Conservation (phyloP, 2,113 vertebrate species). For the Donacobius atricapilla region DNA sequence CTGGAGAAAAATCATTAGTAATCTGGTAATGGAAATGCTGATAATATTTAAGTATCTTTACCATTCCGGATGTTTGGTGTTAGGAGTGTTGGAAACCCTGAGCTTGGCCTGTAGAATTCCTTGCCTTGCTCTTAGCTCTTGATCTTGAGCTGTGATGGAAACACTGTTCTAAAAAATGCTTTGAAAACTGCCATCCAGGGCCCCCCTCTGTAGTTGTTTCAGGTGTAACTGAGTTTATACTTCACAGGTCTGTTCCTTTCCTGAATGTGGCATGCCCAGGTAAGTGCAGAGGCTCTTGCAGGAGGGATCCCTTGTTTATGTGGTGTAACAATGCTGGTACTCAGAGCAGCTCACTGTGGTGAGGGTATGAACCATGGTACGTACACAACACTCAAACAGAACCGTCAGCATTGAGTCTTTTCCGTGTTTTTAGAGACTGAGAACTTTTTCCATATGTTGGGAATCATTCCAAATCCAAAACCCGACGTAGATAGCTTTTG, state of each 20-base stretch:
- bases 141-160: neutral
- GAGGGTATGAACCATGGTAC: neutral
- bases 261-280: rapidly evolving
- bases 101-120: neutral
- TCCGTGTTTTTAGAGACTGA: neutral
- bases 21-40: neutral
- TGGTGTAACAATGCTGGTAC: neutral
- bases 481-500: neutral
- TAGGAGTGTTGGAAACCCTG: neutral
- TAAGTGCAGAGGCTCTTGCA: neutral
- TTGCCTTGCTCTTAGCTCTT: neutral
- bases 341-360: neutral
- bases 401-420: rapidly evolving
- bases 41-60: neutral
- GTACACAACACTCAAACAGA: rapidly evolving
- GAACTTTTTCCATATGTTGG: neutral
- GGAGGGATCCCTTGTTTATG: neutral
- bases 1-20: neutral
- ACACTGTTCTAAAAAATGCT: neutral
- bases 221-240: neutral
- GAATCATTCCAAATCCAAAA: neutral
- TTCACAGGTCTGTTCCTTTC: neutral
- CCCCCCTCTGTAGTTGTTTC: neutral
- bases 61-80: neutral
- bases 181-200: neutral